Evolutionary conservation across 2,888 invertebrate species (phyloP), one percentile per base, ranked within the genome.

Genomic region (Drosophila quinaria): DNA sequence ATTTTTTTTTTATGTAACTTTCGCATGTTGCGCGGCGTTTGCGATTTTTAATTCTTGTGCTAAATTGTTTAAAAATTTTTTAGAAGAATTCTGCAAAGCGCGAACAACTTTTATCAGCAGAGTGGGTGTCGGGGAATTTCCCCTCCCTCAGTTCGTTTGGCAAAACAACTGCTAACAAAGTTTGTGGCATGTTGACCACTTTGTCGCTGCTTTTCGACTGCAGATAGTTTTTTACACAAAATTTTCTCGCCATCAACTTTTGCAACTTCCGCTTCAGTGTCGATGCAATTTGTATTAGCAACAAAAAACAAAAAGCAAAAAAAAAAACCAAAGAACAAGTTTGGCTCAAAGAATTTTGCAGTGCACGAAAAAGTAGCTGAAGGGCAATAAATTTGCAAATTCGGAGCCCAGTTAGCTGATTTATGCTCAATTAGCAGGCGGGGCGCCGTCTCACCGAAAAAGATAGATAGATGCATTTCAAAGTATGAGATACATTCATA

Each of bases 31-130:
- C 82, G 87, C 85, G 77, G 74, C 81, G 89, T 89, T 90, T 66
- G 86, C 89, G 80, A 90, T 89, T 89, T 89, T 89, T 89, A 89
- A 89, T 89, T 89, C 89, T 82, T 90, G 79, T 70, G 81, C 90
- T 86, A 79, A 81, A 89, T 89, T 89, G 89, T 89, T 86, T 74
- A 83, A 90, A 89, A 90, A 87, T 89, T 83, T 85, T 89, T 78
- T 76, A 80, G 74, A 89, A 89, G 89, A 90, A 89, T 87, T 86
- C 80, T 71, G 81, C 70, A 75, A 72, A 76, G 61, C 65, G 66
- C 51, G 69, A 39, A 69, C 49, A 81, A 87, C 79, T 81, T 79
- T 81, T 63, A 47, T 46, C 50, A 37, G 4, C 37, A 4, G 25
- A 8, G 10, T 17, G 2, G 8, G 15, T 9, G 41, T 3, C 2